phyloP scores from a whole-genome alignment of 2,113 vertebrate species.

The Carassius gibelio region DNA sequence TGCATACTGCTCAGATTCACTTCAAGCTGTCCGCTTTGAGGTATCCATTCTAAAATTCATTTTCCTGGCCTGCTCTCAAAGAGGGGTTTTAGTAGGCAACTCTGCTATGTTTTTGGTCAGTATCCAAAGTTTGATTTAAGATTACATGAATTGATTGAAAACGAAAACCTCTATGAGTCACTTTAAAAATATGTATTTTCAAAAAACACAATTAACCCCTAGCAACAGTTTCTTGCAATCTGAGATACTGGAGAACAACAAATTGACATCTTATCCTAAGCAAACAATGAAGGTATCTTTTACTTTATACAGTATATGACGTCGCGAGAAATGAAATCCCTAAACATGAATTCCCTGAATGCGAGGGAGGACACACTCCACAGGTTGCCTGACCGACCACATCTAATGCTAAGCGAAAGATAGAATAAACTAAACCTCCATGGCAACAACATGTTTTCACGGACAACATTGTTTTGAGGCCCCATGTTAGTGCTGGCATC shows the following conservation, averaged over 20 bases:
- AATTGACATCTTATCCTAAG: constrained; percentile 9
- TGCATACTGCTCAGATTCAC: not conserved
- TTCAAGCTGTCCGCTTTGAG: constrained; percentile 6
- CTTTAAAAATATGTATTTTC: constrained; percentile 41
- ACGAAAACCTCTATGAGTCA: constrained; percentile 42
- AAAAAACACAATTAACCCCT: constrained; percentile 47
- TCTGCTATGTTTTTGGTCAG: not conserved
- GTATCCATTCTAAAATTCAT: not conserved
- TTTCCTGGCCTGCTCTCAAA: constrained; percentile 31
- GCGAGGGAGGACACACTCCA: constrained; percentile 7
- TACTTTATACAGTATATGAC: not conserved
- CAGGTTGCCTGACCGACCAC: constrained; percentile 32
- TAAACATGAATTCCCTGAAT: constrained; percentile 32
- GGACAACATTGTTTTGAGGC: constrained; percentile 38
- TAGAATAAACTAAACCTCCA: constrained; percentile 50
- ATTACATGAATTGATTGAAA: constrained; percentile 37
- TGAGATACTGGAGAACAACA: constrained; percentile 8
- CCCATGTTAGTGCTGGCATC: constrained; percentile 49
- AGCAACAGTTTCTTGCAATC: constrained; percentile 33
- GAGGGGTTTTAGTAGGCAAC: constrained; percentile 12
- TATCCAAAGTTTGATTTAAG: constrained; percentile 40
- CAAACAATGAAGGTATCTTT: constrained; percentile 26
- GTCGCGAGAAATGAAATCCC: not conserved
- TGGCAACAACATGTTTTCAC: constrained; percentile 47
- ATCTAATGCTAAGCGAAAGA: constrained; percentile 49